Conservation (phyloP, 2,888 invertebrate species). For the Plusia festucae region DNA sequence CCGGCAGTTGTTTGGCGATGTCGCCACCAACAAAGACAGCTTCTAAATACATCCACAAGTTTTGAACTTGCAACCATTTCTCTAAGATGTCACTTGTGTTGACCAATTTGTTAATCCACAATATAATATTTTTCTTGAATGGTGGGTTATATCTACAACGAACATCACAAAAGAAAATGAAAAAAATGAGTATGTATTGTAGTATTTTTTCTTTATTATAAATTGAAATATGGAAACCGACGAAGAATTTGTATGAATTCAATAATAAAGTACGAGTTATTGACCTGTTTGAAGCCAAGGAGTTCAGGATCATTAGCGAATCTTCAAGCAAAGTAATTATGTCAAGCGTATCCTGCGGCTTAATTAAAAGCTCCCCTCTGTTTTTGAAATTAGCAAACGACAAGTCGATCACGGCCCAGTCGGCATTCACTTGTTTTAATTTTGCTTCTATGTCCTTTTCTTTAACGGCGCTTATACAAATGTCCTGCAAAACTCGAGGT, state of each 20-base stretch:
- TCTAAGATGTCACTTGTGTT: constrained; percentile 95
- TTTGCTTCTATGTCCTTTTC: constrained; percentile 97
- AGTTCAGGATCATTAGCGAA: constrained; percentile 95
- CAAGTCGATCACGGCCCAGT: constrained; percentile 94
- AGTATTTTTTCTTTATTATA: no score
- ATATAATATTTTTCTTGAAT: constrained; percentile 94
- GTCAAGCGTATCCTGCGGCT: constrained; percentile 93
- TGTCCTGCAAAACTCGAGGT: constrained; percentile 88
- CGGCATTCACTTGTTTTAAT: constrained; percentile 93
- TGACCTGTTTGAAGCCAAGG: constrained; percentile 94
- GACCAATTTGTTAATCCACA: constrained; percentile 94
- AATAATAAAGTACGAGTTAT: constrained; percentile 2
- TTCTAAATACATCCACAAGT: constrained; percentile 96
- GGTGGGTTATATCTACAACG: constrained; percentile 93
- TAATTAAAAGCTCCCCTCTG: constrained; percentile 94
- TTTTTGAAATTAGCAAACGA: constrained; percentile 93
- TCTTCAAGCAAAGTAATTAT: constrained; percentile 95
- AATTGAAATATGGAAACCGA: no score
- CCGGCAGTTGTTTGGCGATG: constrained; percentile 95
- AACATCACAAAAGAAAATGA: no score
- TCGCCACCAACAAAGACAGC: constrained; percentile 98
- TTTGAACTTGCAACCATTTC: constrained; percentile 96
- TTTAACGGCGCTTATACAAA: constrained; percentile 96
- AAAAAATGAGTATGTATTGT: no score
- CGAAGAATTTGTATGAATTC: no score